Base-by-base conservation (phyloP, 2,113 vertebrate species). In the Morone saxatilis region DNA sequence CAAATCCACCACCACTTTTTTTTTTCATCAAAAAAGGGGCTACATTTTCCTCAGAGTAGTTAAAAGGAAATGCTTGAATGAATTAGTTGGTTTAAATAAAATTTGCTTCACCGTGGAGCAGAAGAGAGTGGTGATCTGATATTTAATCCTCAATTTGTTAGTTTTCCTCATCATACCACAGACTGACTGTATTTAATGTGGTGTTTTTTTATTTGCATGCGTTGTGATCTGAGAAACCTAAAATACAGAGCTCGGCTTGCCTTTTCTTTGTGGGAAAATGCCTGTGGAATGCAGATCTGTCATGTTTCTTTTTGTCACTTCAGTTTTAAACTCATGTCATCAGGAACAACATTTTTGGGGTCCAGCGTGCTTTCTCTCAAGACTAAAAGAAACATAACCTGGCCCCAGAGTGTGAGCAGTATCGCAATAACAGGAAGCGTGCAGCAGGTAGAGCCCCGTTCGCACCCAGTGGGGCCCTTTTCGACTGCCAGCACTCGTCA, bases 401-500 rank as follows among this genome's bases (percentile, higher is more conserved):
- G 25, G 47, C 67, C 56, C 59, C 31, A 48, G 61, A 85, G 80
- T 77, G 74, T 80, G 81, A 71, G 63, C 71, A 53, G 45, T 45
- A 69, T 73, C 65, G 66, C 85, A 91, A 91, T 88, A 92, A 91
- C 91, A 94, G 92, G 92, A 92, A 93, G 79, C 63, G 67, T 81
- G 76, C 84, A 71, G 86, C 86, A 93, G 90, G 87, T 94, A 90
- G 70, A 61, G 76, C 36, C 25, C 74, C 66, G 63, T 86, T 92
- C 2, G 47, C 62, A 74, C 77, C 61, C 87, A 60, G 78, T 84
- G 72, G 67, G 86, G 81, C 84, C 85, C 74, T 53, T 80, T 72
- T 57, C 38, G 60, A 56, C 76, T 86, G 78, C 88, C 90, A 82
- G 76, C 65, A 4, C 78, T 84, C 57, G 50, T 72, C 74, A 4